Base-by-base conservation (phyloP, 2,797 vertebrate species). In the Myotis vivesi region DNA sequence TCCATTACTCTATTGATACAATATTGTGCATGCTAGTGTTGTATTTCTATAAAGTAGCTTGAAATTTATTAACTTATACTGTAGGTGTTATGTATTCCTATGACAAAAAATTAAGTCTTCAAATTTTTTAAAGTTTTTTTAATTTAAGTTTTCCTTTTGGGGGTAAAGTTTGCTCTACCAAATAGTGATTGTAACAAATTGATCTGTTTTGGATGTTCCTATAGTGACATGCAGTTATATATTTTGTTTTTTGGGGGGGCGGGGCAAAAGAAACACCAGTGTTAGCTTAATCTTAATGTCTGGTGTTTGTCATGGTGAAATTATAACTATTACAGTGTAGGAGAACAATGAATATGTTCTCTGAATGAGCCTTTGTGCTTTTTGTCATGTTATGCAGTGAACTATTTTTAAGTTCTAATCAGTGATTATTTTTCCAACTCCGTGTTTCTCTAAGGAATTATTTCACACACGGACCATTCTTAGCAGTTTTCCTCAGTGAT, bases 21-120 rank as follows among this genome's bases (percentile, higher is more conserved):
- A 99, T 99, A 99, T 99, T 99, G 99, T 99, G 99, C 99, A 99
- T 99, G 99, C 99, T 99, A 98, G 99, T 99, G 99, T 99, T 98
- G 99, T 99, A 99, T 99, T 99, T 99, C 99, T 99, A 99, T 99
- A 99, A 98, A 98, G 99, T 99, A 99, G 99, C 99, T 99, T 99
- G 99, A 98, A 98, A 99, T 99, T 99, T 98, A 99, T 99, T 99
- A 99, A 99, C 99, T 99, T 99, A 99, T 99, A 99, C 98, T 99
- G 99, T 99, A 99, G 99, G 98, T 99, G 99, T 99, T 99, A 99
- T 98, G 99, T 99, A 99, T 99, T 99, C 99, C 99, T 99, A 99
- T 99, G 99, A 99, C 99, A 98, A 98, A 99, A 96, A 96, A 95
- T 88, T 96, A 97, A 99, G 99, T 99, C 99, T 99, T 99, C 98